Evolutionary conservation across 2,888 invertebrate species (phyloP), one percentile per base, ranked within the genome.

Genomic region (Drosophila algonquin): DNA sequence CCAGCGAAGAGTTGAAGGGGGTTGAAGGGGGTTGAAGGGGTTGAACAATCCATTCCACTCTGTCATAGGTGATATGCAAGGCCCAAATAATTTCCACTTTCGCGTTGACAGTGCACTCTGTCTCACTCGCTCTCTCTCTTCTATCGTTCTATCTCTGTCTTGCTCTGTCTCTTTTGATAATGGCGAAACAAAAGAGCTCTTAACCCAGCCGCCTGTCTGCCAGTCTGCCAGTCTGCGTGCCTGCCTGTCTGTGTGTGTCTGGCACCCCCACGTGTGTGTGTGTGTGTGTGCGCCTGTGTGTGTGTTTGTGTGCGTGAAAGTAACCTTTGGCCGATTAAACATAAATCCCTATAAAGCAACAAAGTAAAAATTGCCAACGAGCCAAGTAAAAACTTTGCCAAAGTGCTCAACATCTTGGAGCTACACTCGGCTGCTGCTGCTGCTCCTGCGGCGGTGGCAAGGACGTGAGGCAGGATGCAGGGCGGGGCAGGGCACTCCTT

Each of bases 241-340:
- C 24, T 24, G 24, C 5, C 32, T 35, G 35, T 5, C 35, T 35
- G 35, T 5, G 35, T 5, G 75, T 65, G 57, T 52, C 46, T 45
- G 35, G 35, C 12, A 35, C 27, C 35, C 27, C 35, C 14, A 56
- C 45, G 53, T 57, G 75, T 69, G 75, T 71, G 59, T 48, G 53
- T 57, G 75, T 69, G 75, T 71, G 77, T 70, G 65, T 63, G 51
- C 61, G 21, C 21, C 21, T 21, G 62, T 48, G 54, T 50, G 48
- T 32, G 14, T 40, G 40, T n/a, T 1, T 7, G 24, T 40, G 14
- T 32, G 63, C 55, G 74, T 52, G 47, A 72, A 51, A 55, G 75
- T 83, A 87, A 86, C 85, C 86, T 86, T 86, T 86, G 81, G 76
- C 88, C 85, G 85, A 86, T 87, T 86, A 87, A 86, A 80, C 88